Base-by-base conservation (phyloP, 2,113 vertebrate species). In the Pagrus major region DNA sequence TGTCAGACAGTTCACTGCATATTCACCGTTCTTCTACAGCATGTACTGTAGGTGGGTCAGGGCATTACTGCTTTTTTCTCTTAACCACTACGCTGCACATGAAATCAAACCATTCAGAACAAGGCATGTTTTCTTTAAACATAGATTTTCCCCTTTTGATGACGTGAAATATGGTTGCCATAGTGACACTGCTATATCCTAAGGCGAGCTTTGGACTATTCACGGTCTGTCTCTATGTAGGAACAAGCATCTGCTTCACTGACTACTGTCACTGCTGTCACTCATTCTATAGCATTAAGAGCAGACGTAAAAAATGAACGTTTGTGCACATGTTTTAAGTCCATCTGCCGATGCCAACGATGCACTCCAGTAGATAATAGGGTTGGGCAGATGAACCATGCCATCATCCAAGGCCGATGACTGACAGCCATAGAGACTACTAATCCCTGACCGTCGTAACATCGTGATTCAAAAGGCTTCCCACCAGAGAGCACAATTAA, bases 331-430 rank as follows among this genome's bases (percentile, higher is more conserved):
- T 31, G 35, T 9, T 31, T 23, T 29, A 16, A 63, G 33, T 39
- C n/a, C 1, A 6, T 52, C 46, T 52, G 59, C 14, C 11, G 61
- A 56, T 47, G 72, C 61, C 39, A 66, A 56, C 37, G 46, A 55
- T 66, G 73, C 61, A 56, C 73, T 66, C 51, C n/a, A 31, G 51
- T 23, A 41, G 54, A 77, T 12, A 68, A 41, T 31, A n/a, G n/a
- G n/a, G n/a, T n/a, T n/a, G n/a, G n/a, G n/a, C n/a, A n/a, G n/a
- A n/a, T n/a, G n/a, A n/a, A n/a, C n/a, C n/a, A n/a, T n/a, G n/a
- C n/a, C n/a, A n/a, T n/a, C n/a, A n/a, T n/a, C n/a, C n/a, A n/a
- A n/a, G n/a, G n/a, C n/a, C n/a, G n/a, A n/a, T n/a, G n/a, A n/a
- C n/a, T n/a, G n/a, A n/a, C n/a, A n/a, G n/a, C n/a, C n/a, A n/a